These are phyloP conservation scores for Tachycineta bicolor DNA, from an alignment of 2,113 vertebrate genomes.

Conservation along the genomic window DNA sequence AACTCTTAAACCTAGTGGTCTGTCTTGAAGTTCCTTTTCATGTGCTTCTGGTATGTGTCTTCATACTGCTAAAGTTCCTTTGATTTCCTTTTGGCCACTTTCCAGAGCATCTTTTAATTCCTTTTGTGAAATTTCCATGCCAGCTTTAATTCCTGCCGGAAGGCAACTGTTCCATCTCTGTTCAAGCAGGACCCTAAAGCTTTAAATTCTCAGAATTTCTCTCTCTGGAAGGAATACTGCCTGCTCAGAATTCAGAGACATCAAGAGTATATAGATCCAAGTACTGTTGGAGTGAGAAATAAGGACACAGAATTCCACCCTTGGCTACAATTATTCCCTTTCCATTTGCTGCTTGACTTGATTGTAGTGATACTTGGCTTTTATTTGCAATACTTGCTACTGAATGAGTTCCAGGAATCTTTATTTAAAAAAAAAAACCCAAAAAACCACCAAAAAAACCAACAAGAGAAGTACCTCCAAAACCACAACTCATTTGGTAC, in stretches of 20 bases:
- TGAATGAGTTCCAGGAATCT: background rate
- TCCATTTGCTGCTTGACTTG: background rate
- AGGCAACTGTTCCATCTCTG: background rate
- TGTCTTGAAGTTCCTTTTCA: background rate
- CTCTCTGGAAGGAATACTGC: background rate
- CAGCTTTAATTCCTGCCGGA: constrained; percentile 28
- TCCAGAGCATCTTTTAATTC: constrained; percentile 31
- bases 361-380: background rate
- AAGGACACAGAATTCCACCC: background rate
- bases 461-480: background rate
- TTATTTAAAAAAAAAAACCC: background rate
- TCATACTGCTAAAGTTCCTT: constrained; percentile 17
- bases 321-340: background rate
- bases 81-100: constrained; percentile 30
- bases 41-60: background rate
- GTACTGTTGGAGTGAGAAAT: background rate
- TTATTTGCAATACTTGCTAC: background rate
- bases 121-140: constrained; percentile 18
- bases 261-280: background rate
- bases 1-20: background rate
- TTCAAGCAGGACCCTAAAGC: background rate
- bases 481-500: background rate
- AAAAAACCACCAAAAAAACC: background rate
- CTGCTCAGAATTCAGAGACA: background rate
- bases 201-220: background rate